Evolutionary conservation across 2,113 vertebrate genomes (phyloP), one percentile per base, ranked within the genome.

Genomic region (Lamprologus callipterus): DNA sequence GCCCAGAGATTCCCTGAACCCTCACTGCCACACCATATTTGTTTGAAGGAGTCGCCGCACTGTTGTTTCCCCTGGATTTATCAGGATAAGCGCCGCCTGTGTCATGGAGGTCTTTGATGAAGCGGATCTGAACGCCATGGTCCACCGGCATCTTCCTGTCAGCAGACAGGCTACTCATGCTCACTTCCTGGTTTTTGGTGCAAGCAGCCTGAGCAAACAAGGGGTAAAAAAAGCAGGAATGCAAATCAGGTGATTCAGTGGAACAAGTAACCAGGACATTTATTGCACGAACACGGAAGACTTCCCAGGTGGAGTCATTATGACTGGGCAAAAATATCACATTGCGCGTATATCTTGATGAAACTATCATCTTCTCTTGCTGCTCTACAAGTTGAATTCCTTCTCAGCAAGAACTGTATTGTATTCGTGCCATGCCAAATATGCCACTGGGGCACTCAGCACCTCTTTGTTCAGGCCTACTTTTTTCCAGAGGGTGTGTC

Each of bases 111-210:
- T 99, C 97, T 19, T 97, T 97, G 91, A 99, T 99, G 96, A 99
- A 99, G 87, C 98, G 97, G 90, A 99, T 99, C 94, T 99, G 98
- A 68, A 99, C 98, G 2, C 98, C 98, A 3, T 98, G 97, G 89
- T 98, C 98, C 89, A 99, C 93, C 0, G 95, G 97, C 8, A 82
- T 94, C 91, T 96, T 97, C 92, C 96, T 96, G 90, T 98, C 97
- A 0, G 93, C 89, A 85, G 96, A 96, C 55, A 96, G 85, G 17
- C 91, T 84, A 84, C 91, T 96, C 96, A 97, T 97, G 89, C 57
- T 91, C 83, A 89, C 92, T 87, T 91, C 88, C 85, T 83, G 83
- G 89, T 55, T 47, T 68, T 57, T 11, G 21, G 31, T 70, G 21
- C 8, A 1, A 58, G 60, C 35, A 47, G 85, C 45, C 73, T 78